A percentile compares a stretch with the other conserved stretches of the same genome.
Conservation (phyloP, 1,140 invertebrate species). For the Eriosoma lanigerum region DNA sequence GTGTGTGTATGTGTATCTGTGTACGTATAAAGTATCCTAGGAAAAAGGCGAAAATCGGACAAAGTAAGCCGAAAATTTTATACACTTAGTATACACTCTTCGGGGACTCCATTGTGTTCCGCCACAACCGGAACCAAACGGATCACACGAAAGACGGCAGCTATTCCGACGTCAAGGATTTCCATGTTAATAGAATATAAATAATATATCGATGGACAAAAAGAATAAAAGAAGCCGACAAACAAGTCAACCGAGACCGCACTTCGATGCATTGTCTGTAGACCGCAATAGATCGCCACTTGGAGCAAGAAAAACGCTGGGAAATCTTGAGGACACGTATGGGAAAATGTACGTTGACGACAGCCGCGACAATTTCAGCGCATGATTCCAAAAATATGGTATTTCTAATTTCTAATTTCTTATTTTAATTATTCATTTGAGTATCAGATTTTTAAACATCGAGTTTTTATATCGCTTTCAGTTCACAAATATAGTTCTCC, state of each 20-base stretch:
- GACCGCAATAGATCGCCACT: slow-evolving; percentile 35
- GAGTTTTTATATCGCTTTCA: no score
- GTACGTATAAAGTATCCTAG: neutral
- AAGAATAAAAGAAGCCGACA: slow-evolving; percentile 51
- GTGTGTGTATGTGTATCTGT: neutral
- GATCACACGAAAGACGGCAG: slow-evolving; percentile 47
- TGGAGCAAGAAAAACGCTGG: slow-evolving; percentile 31
- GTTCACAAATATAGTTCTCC: no score
- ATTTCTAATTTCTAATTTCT: neutral
- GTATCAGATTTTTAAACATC: no score
- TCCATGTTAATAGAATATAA: slow-evolving; percentile 51
- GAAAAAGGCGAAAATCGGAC: slow-evolving; percentile 44
- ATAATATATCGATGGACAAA: slow-evolving; percentile 52
- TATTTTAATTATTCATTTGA: no score
- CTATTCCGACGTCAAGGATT: slow-evolving; percentile 46
- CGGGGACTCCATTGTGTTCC: slow-evolving; percentile 37
- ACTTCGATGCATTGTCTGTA: slow-evolving; percentile 39
- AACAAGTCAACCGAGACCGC: slow-evolving; percentile 49
- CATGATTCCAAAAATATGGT: slow-evolving; percentile 16
- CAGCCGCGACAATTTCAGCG: neutral
- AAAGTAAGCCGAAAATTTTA: slow-evolving; percentile 44
- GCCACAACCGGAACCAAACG: slow-evolving; percentile 48
- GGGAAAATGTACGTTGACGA: slow-evolving; percentile 6
- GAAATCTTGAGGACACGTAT: slow-evolving; percentile 43
- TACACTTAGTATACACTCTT: slow-evolving; percentile 39